Evolutionary conservation across 2,888 invertebrate genomes (phyloP).

Genomic region (Parnassius glacialis): DNA sequence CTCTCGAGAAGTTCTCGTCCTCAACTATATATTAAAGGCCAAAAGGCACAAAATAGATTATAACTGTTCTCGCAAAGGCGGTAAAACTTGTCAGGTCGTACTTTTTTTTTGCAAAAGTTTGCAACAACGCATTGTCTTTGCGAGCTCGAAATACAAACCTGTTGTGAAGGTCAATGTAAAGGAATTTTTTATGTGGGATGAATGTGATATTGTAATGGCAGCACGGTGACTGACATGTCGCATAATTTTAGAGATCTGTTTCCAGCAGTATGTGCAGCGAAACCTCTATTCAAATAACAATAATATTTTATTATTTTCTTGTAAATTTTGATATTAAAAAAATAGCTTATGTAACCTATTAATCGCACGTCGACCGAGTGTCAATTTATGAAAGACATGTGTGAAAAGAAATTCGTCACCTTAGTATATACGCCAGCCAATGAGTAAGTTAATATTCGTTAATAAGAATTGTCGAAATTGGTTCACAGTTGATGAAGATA

Average conservation of each 20-base stretch:
- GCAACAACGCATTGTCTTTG: constrained; percentile 34
- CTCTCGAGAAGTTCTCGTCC: not conserved
- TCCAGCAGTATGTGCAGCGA: not conserved
- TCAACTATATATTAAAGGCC: not conserved
- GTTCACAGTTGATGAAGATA: too few species aligned
- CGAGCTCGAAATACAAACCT: constrained; percentile 31
- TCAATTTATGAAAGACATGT: too few species aligned
- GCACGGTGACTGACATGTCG: constrained; percentile 25
- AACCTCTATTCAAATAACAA: not conserved
- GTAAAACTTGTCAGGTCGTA: constrained; percentile 1
- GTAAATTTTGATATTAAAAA: too few species aligned
- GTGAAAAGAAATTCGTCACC: too few species aligned
- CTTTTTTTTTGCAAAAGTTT: constrained; percentile 7
- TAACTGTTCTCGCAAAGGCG: not conserved
- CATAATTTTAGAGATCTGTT: constrained; percentile 13
- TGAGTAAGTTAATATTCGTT: too few species aligned
- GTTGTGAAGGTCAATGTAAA: constrained; percentile 47
- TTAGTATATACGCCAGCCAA: too few species aligned
- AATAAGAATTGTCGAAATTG: too few species aligned
- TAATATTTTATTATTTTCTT: too few species aligned
- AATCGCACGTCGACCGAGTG: too few species aligned
- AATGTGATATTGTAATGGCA: constrained; percentile 32
- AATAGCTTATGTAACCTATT: too few species aligned
- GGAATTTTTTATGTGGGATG: constrained; percentile 42
- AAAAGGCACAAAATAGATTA: not conserved